These are phyloP conservation scores for Biston betularia DNA, from an alignment of 2,888 invertebrate genomes.

Conservation along the genomic window DNA sequence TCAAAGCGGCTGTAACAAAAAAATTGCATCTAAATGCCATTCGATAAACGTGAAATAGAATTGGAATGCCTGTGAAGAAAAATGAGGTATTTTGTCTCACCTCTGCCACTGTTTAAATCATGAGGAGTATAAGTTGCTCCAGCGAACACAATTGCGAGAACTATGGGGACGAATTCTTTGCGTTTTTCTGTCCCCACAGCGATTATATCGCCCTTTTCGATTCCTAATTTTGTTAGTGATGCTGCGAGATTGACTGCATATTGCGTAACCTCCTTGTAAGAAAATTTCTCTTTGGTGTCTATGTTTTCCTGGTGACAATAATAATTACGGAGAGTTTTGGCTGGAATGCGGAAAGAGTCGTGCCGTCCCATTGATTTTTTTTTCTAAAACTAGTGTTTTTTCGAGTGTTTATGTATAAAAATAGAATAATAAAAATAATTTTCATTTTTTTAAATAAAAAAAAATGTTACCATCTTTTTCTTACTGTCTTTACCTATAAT, in stretches of 20 bases:
- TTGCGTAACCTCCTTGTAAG: slow-evolving; percentile 82
- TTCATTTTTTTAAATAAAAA: too few species aligned
- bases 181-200: slow-evolving; percentile 87
- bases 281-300: slow-evolving; percentile 80
- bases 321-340: too few species aligned
- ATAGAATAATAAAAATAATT: too few species aligned
- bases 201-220: slow-evolving; percentile 82
- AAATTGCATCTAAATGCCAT: slow-evolving; percentile 3
- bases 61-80: slow-evolving; percentile 36
- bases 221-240: slow-evolving; percentile 77
- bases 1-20: slow-evolving; percentile 84
- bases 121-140: slow-evolving; percentile 69
- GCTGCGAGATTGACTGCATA: slow-evolving; percentile 82
- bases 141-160: slow-evolving; percentile 80
- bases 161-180: slow-evolving; percentile 80
- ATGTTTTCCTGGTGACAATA: slow-evolving; percentile 77
- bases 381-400: too few species aligned
- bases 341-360: too few species aligned
- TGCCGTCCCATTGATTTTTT: too few species aligned
- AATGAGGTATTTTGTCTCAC: slow-evolving; percentile 53
- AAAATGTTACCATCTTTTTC: too few species aligned
- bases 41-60: slow-evolving; percentile 23
- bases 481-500: too few species aligned
- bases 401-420: too few species aligned
- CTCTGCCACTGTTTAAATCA: slow-evolving; percentile 63